These are phyloP conservation scores for Steinernema carpocapsae DNA, from an alignment of 2,888 invertebrate species.

Conservation along the genomic window DNA sequence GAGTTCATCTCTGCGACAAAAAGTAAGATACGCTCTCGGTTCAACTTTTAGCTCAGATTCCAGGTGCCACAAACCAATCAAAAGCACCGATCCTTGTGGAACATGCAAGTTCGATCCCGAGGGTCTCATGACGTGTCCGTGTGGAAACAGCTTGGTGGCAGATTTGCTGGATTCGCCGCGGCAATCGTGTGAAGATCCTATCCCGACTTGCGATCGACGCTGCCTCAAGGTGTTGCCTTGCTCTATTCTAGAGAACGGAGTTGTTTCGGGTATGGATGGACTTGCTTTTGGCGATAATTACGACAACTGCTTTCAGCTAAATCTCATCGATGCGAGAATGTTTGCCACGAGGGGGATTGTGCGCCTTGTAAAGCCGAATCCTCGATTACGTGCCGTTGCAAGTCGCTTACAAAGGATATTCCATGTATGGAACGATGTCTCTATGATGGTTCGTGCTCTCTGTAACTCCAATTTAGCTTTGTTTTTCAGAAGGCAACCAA, in stretches of 20 bases:
- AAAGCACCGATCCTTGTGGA: conserved; percentile 77
- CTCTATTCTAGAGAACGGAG: conserved; percentile 41
- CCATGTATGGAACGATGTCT: conserved; percentile 51
- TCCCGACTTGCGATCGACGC: conserved; percentile 80
- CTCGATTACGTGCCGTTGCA: conserved; percentile 82
- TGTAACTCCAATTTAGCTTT: background rate
- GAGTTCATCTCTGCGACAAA: conserved; percentile 77
- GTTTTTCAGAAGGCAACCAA: conserved; percentile 42
- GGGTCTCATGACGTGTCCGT: conserved; percentile 78
- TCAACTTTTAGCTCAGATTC: background rate
- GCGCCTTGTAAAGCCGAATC: conserved; percentile 81
- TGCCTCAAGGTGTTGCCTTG: conserved; percentile 78
- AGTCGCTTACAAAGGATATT: conserved; percentile 77
- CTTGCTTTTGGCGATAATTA: background rate
- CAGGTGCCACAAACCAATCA: conserved; percentile 11
- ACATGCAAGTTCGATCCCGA: conserved; percentile 76
- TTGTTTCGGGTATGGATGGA: background rate
- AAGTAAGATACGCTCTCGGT: conserved; percentile 71
- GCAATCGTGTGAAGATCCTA: conserved; percentile 79
- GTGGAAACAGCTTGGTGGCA: conserved; percentile 76
- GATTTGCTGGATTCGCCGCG: conserved; percentile 70
- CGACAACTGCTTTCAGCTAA: conserved; percentile 66
- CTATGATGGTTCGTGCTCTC: conserved; percentile 31
- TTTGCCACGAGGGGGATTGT: conserved; percentile 80
- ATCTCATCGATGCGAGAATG: conserved; percentile 77